A percentile compares a stretch with the other conserved stretches of the same genome.
Conservation (phyloP, 2,113 vertebrate genomes). For the Ictalurus punctatus region DNA sequence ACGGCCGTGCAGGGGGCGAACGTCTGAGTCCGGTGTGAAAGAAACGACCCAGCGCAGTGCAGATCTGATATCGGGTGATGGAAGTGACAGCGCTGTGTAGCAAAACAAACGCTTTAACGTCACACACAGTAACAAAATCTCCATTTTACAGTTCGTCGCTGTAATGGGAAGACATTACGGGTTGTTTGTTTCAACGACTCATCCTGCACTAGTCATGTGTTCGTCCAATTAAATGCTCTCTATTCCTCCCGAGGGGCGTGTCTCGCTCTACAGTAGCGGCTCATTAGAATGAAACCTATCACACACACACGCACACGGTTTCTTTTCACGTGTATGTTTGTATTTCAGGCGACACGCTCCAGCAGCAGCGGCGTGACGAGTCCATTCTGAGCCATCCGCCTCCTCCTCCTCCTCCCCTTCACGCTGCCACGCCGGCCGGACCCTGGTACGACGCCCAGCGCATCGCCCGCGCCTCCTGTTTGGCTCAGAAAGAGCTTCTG, state of each 20-base stretch:
- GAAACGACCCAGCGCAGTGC: neutral
- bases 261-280: neutral
- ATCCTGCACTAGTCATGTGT: neutral
- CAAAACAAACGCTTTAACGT: neutral
- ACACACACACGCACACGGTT: neutral
- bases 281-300: neutral
- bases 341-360: conserved; percentile 47
- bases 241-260: neutral
- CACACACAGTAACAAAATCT: neutral
- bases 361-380: neutral
- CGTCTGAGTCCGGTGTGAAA: neutral
- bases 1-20: neutral
- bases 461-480: conserved; percentile 30
- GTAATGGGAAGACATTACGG: neutral
- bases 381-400: neutral
- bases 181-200: neutral
- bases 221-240: neutral
- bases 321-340: conserved; percentile 34
- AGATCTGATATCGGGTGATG: neutral
- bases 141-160: neutral
- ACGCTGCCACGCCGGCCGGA: conserved; percentile 6
- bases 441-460: conserved; percentile 44
- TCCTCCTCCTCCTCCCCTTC: conserved; percentile 2
- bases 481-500: neutral
- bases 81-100: neutral